Base-by-base conservation (phyloP, 1,140 invertebrate species). In the Bombus turneri region DNA sequence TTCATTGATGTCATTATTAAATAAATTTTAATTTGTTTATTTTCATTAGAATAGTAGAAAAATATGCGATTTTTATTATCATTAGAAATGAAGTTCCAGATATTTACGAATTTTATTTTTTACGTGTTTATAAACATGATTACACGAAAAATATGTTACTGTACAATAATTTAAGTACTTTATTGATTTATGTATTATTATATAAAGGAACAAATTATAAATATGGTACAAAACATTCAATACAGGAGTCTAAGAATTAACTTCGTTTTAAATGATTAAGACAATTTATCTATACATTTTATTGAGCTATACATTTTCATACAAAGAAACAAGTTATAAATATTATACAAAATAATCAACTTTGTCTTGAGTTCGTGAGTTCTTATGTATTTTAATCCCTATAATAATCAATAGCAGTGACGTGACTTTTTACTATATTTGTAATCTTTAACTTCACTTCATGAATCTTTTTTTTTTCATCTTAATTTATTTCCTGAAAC, bases 261-360 rank as follows among this genome's bases (percentile, higher is more conserved):
- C 39, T 41, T 22, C 28, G 18, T 69, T 57, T 53, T 41, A 31
- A 39, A 34, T 57, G 15, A 28, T 22, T 53, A 86, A 86, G 76
- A 86, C 34, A 81, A 80, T 80, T 86, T 64, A 86, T 76, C 86
- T 64, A 86, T 64, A 39, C 69, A 73, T 88, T 89, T 89, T 86
- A 89, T 89, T 88, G n/a, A 88, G n/a, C 41, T 43, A 75, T 73
- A 64, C 57, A 88, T 80, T 87, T 47, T 64, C 53, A 57, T 82
- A 83, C 39, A 83, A 86, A 83, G 57, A 34, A 79, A 81, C 34
- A 37, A 62, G 34, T 85, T 34, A 57, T 73, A 80, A 64, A 85
- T 62, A 62, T 73, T 31, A 53, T 80, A 80, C 37, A 85, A 72
- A 84, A 57, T 28, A 64, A 72, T 80, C 4, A 25, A 78, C 53